Base-by-base conservation (phyloP, 2,888 invertebrate genomes). In the Phyto melanocephala region DNA sequence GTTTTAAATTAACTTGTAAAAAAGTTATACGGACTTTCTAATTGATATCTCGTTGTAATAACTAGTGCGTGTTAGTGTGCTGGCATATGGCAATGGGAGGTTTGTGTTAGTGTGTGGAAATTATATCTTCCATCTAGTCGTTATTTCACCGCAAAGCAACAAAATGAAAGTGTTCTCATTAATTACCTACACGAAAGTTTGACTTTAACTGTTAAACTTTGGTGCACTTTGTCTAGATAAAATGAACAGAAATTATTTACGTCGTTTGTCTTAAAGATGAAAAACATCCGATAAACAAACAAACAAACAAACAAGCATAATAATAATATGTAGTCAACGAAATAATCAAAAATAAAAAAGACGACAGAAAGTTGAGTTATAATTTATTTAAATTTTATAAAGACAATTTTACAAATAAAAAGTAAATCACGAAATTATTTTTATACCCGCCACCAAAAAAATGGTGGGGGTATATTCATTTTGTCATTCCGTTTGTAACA, bases 171-270 rank as follows among this genome's bases (percentile, higher is more conserved):
- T 24, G 35, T 52, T 75, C 60, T 67, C 79, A 82, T 80, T 82
- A 79, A 79, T 82, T 82, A 79, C 68, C 71, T 67, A 42, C 20
- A 60, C 50, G 13, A 79, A 82, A 67, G 37, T 82, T 80, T 76
- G 75, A 76, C 79, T 79, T 42, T 70, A 67, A 82, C 67, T 65
- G 71, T 68, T 65, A 79, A 75, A 82, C 79, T 82, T 65, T 37
- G 62, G 56, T 82, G 79, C 70, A 82, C 82, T 82, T 80, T 76
- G 82, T 71, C 42, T 71, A 54, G 17, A 67, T 60, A 33, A 62
- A 80, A 54, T n/a, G 15, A 45, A 52, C 62, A 70, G 60, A 79
- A 76, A 50, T 75, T 68, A 40, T 65, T 79, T 35, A 54, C 74
- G 45, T 63, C 81, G 50, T 81, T 74, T 74, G 74, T 78, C 70